phyloP scores from a whole-genome alignment of 2,113 vertebrate genomes.

The Sinocyclocheilus maitianheensis region DNA sequence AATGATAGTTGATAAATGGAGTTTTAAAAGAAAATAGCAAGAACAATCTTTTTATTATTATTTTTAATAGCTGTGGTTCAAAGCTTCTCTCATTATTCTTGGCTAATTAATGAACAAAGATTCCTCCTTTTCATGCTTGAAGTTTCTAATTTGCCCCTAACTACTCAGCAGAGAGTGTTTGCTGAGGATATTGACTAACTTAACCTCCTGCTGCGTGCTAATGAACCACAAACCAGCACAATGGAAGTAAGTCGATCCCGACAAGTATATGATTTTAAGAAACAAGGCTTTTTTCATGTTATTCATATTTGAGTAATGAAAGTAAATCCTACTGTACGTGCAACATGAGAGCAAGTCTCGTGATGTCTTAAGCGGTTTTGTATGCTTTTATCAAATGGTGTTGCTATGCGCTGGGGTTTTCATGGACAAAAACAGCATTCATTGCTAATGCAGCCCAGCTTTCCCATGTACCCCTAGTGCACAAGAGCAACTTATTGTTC shows the following conservation, averaged over 20 bases:
- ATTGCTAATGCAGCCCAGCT: slow-evolving; percentile 20
- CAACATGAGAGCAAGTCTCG: slow-evolving; percentile 2
- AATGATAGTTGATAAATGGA: neutral
- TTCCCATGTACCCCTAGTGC: neutral
- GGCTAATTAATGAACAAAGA: neutral
- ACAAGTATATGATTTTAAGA: slow-evolving; percentile 70
- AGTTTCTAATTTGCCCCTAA: slow-evolving; percentile 4
- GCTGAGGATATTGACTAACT: slow-evolving; percentile 71
- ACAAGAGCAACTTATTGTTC: slow-evolving; percentile 30
- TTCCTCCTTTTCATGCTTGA: neutral
- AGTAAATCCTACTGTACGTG: neutral
- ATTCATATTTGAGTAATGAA: slow-evolving; percentile 30
- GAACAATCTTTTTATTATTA: neutral
- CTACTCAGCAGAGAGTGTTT: slow-evolving; percentile 55
- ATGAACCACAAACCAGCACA: slow-evolving; percentile 66
- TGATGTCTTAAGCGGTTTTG: slow-evolving; percentile 8
- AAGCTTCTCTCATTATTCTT: neutral
- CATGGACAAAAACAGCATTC: slow-evolving; percentile 6
- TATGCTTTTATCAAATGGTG: slow-evolving; percentile 7
- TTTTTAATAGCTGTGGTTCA: neutral
- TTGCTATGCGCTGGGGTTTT: slow-evolving; percentile 63
- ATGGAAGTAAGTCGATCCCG: slow-evolving; percentile 68
- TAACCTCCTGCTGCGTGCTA: slow-evolving; percentile 62
- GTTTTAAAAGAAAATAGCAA: neutral
- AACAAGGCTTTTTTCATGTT: slow-evolving; percentile 33